A percentile compares a stretch with the other conserved stretches of the same genome.
These are phyloP conservation scores for Aplodontia rufa DNA, from an alignment of 2,113 vertebrate species.

Conservation along the genomic window DNA sequence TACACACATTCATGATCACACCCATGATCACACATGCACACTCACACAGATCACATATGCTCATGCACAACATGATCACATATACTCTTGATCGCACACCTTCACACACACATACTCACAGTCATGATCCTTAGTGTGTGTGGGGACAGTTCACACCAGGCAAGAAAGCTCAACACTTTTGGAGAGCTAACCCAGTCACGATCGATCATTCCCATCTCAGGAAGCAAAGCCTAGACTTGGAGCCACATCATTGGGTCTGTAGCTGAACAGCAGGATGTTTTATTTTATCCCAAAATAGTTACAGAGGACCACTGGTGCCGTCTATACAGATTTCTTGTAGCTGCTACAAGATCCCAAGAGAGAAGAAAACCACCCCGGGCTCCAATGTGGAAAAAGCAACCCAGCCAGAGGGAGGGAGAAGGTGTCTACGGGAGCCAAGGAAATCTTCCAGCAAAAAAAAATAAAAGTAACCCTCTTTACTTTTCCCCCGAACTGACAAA, in stretches of 20 bases:
- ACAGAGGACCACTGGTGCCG: accelerated
- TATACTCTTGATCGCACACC: too few species aligned
- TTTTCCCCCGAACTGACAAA: conserved; percentile 72
- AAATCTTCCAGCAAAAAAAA: neutral
- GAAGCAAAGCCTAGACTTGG: neutral
- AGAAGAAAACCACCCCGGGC: neutral
- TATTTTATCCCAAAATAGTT: neutral
- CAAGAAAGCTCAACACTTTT: neutral
- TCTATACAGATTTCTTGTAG: neutral
- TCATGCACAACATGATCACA: too few species aligned
- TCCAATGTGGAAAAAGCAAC: neutral
- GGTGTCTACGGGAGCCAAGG: neutral
- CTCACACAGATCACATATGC: too few species aligned
- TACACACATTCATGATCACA: too few species aligned
- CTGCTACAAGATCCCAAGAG: neutral
- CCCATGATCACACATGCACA: neutral
- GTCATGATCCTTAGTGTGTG: neutral
- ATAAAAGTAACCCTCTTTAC: neutral
- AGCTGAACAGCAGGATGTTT: neutral
- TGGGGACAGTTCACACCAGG: neutral
- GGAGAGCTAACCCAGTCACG: neutral
- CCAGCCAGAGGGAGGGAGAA: neutral
- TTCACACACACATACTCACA: accelerated
- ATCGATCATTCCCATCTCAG: neutral
- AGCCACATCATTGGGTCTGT: neutral